Evolutionary conservation across 92 coral and sea anemone genomes (phyloP), one percentile per base, ranked within the genome.

Genomic region (Metridium senile): DNA sequence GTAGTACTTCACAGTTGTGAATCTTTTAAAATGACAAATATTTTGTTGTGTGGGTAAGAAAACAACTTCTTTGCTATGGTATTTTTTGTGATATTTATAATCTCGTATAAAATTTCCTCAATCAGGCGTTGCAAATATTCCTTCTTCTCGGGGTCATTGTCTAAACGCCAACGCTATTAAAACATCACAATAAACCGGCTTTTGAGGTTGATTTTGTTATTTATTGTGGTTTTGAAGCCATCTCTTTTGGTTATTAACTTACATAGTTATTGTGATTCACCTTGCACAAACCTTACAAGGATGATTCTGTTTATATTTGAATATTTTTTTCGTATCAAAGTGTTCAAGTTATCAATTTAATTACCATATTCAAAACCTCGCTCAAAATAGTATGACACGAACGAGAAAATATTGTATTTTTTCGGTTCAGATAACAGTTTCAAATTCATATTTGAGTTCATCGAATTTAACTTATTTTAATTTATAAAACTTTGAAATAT

Each of bases 141-240:
- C 66, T 26, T 26, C 22, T 61, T 26, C 33, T 61, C 7, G 33
- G 13, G 17, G 59, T 21, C 23, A 20, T 13, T 21, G 6, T 22
- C 66, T 10, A 61, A 7, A 22, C 66, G 69, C 69, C 69, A 63
- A 63, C 69, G 69, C 69, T 19, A n/a, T n/a, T n/a, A 59, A 26
- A 59, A 19, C 11, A 6, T 21, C 8, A 13, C 49, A 39, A 6
- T 39, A 54, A 45, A 54, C 6, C n/a, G 25, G 17, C 59, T 13
- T 54, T 54, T 54, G 59, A 54, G 59, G 59, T 54, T 54, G 20
- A 54, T 20, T 54, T 45, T 7, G 51, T 45, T 54, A 54, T 54
- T 54, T 54, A 3, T 6, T 54, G 59, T 54, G 59, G 59, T 54
- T 54, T 39, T 39, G 49, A 39, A 4, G 49, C 6, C 49, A 39